A percentile compares a stretch with the other conserved stretches of the same genome.
phyloP scores from a whole-genome alignment of 2,113 vertebrate species.

The Gymnogyps californianus region DNA sequence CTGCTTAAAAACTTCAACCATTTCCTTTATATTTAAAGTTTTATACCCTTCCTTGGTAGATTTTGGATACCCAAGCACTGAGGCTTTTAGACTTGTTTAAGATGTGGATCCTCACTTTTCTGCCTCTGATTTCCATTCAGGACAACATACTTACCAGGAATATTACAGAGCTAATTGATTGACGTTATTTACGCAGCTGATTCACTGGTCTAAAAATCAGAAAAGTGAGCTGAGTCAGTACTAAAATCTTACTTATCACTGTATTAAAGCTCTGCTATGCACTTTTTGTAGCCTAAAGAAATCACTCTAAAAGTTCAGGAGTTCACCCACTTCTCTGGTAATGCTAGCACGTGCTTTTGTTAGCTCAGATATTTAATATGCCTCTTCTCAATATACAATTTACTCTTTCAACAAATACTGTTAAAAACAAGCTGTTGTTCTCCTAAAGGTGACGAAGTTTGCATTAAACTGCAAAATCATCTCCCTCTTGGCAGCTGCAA shows the following conservation, averaged over 20 bases:
- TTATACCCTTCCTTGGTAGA: background rate
- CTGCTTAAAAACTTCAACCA: background rate
- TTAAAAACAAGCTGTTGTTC: background rate
- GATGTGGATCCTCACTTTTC: background rate
- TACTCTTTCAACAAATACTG: background rate
- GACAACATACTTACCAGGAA: background rate
- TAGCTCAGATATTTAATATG: background rate
- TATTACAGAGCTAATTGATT: background rate
- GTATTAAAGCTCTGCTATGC: background rate
- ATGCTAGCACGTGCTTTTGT: background rate
- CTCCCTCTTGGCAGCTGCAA: background rate
- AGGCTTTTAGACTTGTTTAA: background rate
- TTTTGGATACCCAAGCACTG: background rate
- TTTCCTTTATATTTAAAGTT: background rate
- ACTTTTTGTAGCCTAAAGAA: background rate
- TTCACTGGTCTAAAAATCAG: background rate
- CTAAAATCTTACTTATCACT: background rate
- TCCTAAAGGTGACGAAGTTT: background rate
- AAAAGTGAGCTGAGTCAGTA: background rate
- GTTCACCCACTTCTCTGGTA: background rate
- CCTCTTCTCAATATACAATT: background rate
- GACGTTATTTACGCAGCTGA: background rate
- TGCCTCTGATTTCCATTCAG: background rate
- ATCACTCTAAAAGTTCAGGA: background rate
- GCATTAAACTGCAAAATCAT: background rate